These are phyloP conservation scores for Crotalus horridus DNA, from an alignment of 2,113 vertebrate species.

Conservation along the genomic window DNA sequence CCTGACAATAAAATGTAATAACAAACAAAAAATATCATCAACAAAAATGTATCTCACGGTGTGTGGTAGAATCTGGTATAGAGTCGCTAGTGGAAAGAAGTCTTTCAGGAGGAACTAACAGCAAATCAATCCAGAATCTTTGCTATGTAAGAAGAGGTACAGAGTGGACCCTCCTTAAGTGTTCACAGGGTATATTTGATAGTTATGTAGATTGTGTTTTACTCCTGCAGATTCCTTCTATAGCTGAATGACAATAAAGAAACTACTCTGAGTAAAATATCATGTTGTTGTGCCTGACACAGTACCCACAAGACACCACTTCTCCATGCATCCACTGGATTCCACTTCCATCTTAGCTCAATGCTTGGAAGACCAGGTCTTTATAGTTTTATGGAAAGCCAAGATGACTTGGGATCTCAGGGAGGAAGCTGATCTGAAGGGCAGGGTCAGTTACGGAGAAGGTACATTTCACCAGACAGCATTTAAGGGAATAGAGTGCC, in stretches of 20 bases:
- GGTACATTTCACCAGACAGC: not conserved
- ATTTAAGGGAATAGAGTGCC: not conserved
- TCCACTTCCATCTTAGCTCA: not conserved
- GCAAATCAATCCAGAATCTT: not conserved
- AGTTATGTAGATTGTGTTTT: not conserved
- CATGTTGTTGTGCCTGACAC: not conserved
- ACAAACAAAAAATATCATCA: not conserved
- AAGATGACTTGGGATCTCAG: not conserved
- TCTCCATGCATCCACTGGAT: not conserved
- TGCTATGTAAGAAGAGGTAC: not conserved
- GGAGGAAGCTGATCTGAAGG: not conserved
- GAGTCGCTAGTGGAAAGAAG: not conserved
- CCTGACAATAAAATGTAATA: not conserved
- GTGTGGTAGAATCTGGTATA: not conserved
- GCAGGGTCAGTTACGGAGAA: not conserved
- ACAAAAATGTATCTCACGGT: not conserved
- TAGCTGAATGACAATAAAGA: not conserved
- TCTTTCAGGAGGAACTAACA: not conserved
- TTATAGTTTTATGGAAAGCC: not conserved
- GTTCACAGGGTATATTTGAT: not conserved
- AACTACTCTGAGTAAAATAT: not conserved
- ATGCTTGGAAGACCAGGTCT: not conserved
- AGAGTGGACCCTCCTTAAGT: not conserved
- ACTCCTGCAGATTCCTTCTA: not conserved
- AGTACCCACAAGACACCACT: not conserved